phyloP scores from a whole-genome alignment of 2,888 invertebrate genomes.

The Metacarcinus magister region DNA sequence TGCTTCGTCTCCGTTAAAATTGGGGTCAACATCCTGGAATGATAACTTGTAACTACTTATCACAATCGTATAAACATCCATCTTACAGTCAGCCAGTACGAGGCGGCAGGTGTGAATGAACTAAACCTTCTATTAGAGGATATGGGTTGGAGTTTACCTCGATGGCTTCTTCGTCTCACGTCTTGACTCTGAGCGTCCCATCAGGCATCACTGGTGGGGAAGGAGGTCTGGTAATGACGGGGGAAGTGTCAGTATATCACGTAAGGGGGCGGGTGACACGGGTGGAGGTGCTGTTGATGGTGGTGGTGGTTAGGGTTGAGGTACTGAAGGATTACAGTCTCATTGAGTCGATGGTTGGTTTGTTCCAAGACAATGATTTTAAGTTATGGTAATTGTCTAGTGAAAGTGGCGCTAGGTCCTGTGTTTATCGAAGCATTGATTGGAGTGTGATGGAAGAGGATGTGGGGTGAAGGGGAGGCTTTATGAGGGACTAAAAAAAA shows the following conservation, averaged over 20 bases:
- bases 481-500: too few species aligned
- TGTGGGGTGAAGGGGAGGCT: too few species aligned
- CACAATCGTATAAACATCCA: neutral
- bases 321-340: neutral
- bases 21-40: neutral
- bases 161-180: neutral
- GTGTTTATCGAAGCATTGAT: too few species aligned
- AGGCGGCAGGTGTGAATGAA: neutral
- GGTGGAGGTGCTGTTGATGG: neutral
- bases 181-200: neutral
- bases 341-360: neutral
- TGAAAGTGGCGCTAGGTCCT: neutral
- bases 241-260: constrained; percentile 22
- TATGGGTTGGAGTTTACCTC: neutral
- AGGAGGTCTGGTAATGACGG: neutral
- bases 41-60: neutral
- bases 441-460: too few species aligned
- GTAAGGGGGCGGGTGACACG: neutral
- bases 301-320: neutral
- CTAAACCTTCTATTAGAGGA: neutral
- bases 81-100: neutral
- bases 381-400: neutral
- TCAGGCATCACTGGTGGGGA: neutral
- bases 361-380: neutral
- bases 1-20: constrained; percentile 5